Evolutionary conservation across 2,113 vertebrate genomes (phyloP).

Genomic region (Sminthopsis crassicaudata): DNA sequence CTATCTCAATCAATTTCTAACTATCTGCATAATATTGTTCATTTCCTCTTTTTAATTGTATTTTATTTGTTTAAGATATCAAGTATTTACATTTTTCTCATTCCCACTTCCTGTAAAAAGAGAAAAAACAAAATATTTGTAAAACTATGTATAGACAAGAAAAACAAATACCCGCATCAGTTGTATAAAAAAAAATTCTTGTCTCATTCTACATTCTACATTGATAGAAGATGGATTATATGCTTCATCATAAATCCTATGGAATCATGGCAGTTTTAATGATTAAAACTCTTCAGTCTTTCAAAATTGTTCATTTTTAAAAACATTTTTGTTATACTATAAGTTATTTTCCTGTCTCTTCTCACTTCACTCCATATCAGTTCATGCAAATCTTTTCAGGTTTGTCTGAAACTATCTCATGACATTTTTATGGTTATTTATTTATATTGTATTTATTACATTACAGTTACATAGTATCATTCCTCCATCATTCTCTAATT

Average conservation of each 20-base stretch:
- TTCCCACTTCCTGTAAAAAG: neutral
- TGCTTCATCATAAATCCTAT: neutral
- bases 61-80: neutral
- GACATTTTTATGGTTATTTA: neutral
- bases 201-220: neutral
- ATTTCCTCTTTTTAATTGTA: neutral
- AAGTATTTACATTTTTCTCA: neutral
- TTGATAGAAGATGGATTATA: neutral
- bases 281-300: neutral
- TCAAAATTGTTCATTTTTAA: neutral
- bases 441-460: too few relatives aligned
- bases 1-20: neutral
- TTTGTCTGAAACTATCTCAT: neutral
- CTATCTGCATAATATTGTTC: neutral
- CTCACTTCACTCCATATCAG: neutral
- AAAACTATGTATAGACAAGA: neutral
- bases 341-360: neutral
- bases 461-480: neutral
- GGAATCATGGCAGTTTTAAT: neutral
- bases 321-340: neutral
- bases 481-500: neutral
- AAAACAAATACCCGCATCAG: neutral
- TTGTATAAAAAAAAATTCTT: neutral
- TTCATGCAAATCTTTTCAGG: neutral
- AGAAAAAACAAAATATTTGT: neutral